phyloP scores from a whole-genome alignment of 1,140 invertebrate genomes.

The Sipha flava region DNA sequence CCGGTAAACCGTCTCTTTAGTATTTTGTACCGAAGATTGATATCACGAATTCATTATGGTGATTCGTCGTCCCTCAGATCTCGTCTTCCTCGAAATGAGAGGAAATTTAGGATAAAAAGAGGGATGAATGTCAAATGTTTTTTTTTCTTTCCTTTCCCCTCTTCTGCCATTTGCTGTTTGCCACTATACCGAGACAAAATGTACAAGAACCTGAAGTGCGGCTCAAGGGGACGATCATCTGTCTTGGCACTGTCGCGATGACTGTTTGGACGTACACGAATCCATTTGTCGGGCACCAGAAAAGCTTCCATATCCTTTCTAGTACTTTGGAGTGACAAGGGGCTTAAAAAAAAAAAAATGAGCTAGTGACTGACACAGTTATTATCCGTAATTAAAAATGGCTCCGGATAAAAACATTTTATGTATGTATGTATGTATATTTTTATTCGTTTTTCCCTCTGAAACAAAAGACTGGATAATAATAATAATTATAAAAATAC shows the following conservation, averaged over 20 bases:
- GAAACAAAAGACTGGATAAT: not conserved
- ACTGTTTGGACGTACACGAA: conserved; percentile 30
- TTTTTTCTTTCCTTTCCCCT: not conserved
- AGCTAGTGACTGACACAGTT: not conserved
- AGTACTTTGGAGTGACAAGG: conserved; percentile 11
- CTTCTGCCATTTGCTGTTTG: not conserved
- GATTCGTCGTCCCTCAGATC: conserved; percentile 11
- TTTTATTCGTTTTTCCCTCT: not conserved
- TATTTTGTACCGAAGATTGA: conserved; percentile 29
- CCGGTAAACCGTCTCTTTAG: not conserved
- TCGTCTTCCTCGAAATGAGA: not conserved
- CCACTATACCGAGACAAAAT: no score
- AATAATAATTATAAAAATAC: not conserved
- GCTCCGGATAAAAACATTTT: not conserved
- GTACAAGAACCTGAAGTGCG: not conserved
- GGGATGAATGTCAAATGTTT: conserved; percentile 30
- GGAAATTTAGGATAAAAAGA: conserved; percentile 4
- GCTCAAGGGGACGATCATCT: not conserved
- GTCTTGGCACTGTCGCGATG: conserved; percentile 22
- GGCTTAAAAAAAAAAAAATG: not conserved
- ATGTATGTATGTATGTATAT: not conserved
- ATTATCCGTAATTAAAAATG: conserved; percentile 26
- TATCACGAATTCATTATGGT: conserved; percentile 31
- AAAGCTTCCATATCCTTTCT: conserved; percentile 12
- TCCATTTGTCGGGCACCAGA: conserved; percentile 22